Conservation (phyloP, 1,140 invertebrate species). For the Rhopalosiphum padi region DNA sequence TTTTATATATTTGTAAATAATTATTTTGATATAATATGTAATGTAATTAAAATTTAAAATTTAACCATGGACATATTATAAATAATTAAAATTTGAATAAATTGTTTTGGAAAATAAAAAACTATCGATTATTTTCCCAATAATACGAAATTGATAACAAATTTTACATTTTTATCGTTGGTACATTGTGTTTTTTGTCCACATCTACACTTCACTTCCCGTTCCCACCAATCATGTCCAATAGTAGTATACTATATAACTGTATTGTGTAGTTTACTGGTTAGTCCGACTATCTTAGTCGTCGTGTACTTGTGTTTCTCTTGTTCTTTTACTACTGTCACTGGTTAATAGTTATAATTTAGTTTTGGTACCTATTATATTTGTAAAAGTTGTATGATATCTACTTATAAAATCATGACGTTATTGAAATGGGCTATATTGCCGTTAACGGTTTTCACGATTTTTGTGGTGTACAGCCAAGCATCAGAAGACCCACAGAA, state of each 20-base stretch:
- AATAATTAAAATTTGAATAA: not conserved
- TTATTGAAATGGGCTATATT: constrained; percentile 30
- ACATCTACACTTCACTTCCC: not conserved
- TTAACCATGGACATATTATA: too few species aligned
- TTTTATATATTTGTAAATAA: too few species aligned
- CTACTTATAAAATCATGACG: constrained; percentile 50
- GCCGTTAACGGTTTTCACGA: constrained; percentile 4
- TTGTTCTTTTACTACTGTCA: not conserved
- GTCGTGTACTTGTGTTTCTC: not conserved
- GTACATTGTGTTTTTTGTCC: not conserved
- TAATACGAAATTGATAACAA: not conserved
- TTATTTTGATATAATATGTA: too few species aligned
- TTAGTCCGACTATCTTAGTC: not conserved
- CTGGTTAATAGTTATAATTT: not conserved
- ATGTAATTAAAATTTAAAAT: too few species aligned
- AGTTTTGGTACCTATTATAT: not conserved
- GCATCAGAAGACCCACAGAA: constrained; percentile 58
- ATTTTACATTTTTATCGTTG: constrained; percentile 3
- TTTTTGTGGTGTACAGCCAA: constrained; percentile 28
- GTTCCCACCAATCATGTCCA: not conserved
- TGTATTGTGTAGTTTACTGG: not conserved
- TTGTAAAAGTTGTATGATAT: constrained; percentile 22
- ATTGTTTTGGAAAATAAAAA: not conserved
- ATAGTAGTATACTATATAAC: not conserved
- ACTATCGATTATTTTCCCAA: not conserved